Evolutionary conservation across 2,113 vertebrate species (phyloP).

Genomic region (Rhineura floridana): DNA sequence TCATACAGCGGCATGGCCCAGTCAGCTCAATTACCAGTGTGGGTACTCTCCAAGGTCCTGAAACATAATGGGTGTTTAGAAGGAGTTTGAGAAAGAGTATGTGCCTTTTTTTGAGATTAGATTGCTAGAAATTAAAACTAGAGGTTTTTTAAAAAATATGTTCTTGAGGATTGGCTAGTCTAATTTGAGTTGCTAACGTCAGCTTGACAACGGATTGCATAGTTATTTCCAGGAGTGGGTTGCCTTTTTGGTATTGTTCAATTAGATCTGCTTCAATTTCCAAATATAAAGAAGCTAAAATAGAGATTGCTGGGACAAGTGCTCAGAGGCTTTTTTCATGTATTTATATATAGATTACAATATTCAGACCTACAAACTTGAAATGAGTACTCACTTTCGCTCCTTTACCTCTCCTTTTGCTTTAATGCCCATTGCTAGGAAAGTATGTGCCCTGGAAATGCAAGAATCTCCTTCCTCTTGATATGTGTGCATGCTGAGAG

Average conservation of each 20-base stretch:
- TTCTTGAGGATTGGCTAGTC: background rate
- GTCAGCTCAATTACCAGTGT: background rate
- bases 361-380: constrained; percentile 18
- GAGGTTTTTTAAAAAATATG: background rate
- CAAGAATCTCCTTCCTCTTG: background rate
- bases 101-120: background rate
- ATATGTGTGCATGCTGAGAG: background rate
- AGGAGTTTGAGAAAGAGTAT: background rate
- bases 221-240: constrained; percentile 18
- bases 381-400: constrained; percentile 13
- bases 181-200: background rate
- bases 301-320: constrained; percentile 10
- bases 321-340: background rate
- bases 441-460: rapidly evolving
- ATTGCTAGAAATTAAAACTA: background rate
- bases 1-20: background rate
- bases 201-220: background rate
- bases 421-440: background rate
- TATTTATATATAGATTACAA: background rate
- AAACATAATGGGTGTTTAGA: background rate
- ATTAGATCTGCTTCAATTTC: background rate
- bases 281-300: constrained; percentile 14
- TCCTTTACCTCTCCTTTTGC: constrained; percentile 6
- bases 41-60: constrained; percentile 67
- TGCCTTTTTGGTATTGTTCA: background rate